Conservation (phyloP, 1,140 invertebrate genomes). For the Drosophila willistoni region DNA sequence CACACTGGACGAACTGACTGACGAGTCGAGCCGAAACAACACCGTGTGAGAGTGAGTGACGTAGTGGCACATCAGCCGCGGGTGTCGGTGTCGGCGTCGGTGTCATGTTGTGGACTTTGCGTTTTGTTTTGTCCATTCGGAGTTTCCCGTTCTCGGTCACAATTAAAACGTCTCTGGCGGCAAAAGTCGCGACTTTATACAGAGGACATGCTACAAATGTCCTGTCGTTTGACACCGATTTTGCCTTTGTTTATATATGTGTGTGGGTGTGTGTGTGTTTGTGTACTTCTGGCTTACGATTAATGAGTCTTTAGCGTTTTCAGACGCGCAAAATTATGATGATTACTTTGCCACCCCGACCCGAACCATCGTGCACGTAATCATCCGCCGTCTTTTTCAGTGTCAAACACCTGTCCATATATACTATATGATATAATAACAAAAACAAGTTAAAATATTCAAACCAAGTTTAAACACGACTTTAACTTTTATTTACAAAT, state of each 20-base stretch:
- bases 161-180: constrained; percentile 71
- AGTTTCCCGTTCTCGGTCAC: constrained; percentile 24
- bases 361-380: neutral
- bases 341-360: constrained; percentile 52
- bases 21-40: neutral
- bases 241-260: constrained; percentile 26
- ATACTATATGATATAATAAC: constrained; percentile 3
- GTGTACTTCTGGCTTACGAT: constrained; percentile 45
- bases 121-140: constrained; percentile 46
- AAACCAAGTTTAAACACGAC: too few species aligned
- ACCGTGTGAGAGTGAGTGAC: constrained; percentile 42
- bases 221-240: constrained; percentile 30
- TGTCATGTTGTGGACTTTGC: constrained; percentile 53
- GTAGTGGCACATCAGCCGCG: constrained; percentile 33
- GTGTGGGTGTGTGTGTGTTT: constrained; percentile 6
- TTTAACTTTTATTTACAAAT: too few species aligned
- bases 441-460: constrained; percentile 11
- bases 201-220: constrained; percentile 54
- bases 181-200: constrained; percentile 59
- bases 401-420: constrained; percentile 45
- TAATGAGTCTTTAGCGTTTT: constrained; percentile 78
- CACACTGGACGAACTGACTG: constrained; percentile 7
- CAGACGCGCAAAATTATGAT: constrained; percentile 55
- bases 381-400: neutral
- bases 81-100: constrained; percentile 14